Evolutionary conservation across 2,113 vertebrate genomes (phyloP).

Genomic region (Lanius ludovicianus): DNA sequence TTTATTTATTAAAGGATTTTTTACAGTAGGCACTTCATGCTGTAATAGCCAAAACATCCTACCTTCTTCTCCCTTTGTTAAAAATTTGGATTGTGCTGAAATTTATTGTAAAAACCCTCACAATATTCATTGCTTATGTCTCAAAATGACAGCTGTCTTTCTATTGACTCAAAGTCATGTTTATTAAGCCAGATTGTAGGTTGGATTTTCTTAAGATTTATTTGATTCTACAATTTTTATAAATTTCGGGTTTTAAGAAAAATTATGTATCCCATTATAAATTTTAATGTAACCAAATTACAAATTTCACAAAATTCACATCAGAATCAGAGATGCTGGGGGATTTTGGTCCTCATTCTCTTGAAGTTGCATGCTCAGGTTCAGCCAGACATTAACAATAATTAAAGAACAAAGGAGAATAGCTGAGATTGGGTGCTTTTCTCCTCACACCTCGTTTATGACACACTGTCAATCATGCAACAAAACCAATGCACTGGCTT

Average conservation of each 20-base stretch:
- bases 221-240: background rate
- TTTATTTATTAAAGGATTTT: background rate
- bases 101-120: background rate
- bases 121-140: background rate
- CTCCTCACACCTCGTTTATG: background rate
- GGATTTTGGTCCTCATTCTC: background rate
- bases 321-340: background rate
- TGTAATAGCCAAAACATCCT: background rate
- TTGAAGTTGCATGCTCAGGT: background rate
- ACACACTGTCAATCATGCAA: background rate
- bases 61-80: background rate
- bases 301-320: background rate
- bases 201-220: background rate
- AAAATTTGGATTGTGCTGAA: background rate
- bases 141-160: background rate
- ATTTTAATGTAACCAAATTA: background rate
- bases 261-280: accelerated
- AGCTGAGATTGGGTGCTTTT: background rate
- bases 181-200: background rate
- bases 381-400: background rate
- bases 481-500: background rate
- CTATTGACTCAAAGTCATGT: background rate
- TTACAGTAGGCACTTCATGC: background rate
- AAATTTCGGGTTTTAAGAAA: background rate
- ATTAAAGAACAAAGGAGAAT: background rate